A percentile compares a stretch with the other conserved stretches of the same genome.
Evolutionary conservation across 2,888 invertebrate genomes (phyloP).

Genomic region (Caenorhabditis angaria): DNA sequence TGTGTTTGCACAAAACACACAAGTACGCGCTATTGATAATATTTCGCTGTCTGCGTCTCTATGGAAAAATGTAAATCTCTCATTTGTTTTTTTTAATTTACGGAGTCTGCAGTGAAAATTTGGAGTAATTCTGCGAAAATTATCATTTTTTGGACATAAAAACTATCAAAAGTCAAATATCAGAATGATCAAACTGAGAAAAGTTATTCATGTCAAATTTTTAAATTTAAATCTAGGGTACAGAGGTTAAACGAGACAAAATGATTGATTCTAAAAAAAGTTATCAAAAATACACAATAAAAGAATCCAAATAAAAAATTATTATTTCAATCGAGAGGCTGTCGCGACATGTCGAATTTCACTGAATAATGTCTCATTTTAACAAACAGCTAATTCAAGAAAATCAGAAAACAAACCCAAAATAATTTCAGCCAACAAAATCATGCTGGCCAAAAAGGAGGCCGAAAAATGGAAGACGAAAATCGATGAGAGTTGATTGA

Average conservation of each 20-base stretch:
- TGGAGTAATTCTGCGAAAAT: too few species aligned
- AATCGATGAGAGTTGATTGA: constrained; percentile 37
- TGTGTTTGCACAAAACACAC: neutral
- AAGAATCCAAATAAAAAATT: too few species aligned
- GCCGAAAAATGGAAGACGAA: constrained; percentile 38
- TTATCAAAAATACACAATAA: too few species aligned
- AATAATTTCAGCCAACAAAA: constrained; percentile 32
- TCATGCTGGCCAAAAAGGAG: constrained; percentile 15
- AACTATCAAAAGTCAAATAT: too few species aligned
- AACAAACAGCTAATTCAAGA: neutral
- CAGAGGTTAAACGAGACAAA: too few species aligned
- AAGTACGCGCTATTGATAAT: neutral
- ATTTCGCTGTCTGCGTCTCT: neutral
- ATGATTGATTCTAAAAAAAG: too few species aligned
- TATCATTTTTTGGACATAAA: too few species aligned
- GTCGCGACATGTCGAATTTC: neutral
- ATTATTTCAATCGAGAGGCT: too few species aligned
- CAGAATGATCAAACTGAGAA: too few species aligned
- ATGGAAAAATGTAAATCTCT: neutral
- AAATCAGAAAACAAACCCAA: neutral
- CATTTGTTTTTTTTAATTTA: neutral
- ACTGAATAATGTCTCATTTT: neutral
- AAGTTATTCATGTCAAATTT: too few species aligned
- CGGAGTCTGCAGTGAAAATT: too few species aligned
- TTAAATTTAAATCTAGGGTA: too few species aligned